Base-by-base conservation (phyloP, 2,113 vertebrate species). In the Leucopsar rothschildi region DNA sequence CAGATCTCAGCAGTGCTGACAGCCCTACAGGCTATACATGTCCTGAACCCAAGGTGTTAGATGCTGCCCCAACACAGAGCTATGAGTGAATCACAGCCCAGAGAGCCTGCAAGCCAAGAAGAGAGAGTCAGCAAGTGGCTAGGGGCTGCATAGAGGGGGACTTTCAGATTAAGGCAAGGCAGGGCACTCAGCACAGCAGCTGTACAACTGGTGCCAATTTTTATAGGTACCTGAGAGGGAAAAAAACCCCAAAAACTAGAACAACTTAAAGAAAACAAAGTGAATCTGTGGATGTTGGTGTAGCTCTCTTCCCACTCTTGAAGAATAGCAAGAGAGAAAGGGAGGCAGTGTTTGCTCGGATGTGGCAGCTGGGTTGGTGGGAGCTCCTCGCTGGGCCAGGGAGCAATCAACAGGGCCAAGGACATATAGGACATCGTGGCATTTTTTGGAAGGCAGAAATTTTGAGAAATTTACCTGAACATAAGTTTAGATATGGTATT, bases 231-330 rank as follows among this genome's bases (percentile, higher is more conserved):
- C 10, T 28, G 31, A 72, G 40, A 52, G 11, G 20, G 4, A 10
- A 4, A 25, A 59, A 75, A 39, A 16, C 20, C 22, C 1, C 13
- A 16, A 28, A 31, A 10, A 6, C 12, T 28, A 31, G 6, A 25
- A 28, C 12, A 16, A 4, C 16, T 11, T 40, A 11, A 56, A 68
- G 13, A 35, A 68, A 82, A 59, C 12, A 63, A 70, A 15, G 8
- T 39, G 21, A 71, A 28, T 50, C 55, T 59, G 24, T 14, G 68
- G 44, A 19, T 60, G 2, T 42, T 71, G 44, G 12, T 11, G 10
- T 7, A 86, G 15, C 0, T 0, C 3, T 83, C 23, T 55, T 80
- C 25, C 53, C 12, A 37, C 11, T 5, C 11, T 15, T 73, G 40
- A 91, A 86, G 40, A 86, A 45, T 3, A 65, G 7, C 42, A 80